Conservation (phyloP, 2,797 vertebrate genomes). For the Eremophila alpestris region DNA sequence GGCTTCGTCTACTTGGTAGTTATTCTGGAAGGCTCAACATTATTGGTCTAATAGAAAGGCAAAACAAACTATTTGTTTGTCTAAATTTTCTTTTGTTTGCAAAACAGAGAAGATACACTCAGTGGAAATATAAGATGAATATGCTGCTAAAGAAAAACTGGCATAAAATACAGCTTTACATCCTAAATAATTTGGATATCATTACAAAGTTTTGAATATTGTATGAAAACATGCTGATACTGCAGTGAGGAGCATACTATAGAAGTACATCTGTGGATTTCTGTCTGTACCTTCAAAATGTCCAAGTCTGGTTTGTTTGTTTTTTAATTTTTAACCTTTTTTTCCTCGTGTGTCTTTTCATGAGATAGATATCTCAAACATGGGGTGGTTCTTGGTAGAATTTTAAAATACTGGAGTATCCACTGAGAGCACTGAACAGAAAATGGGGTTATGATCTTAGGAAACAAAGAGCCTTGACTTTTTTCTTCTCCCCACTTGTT, state of each 20-base stretch:
- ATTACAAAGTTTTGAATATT: neutral
- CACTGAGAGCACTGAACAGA: neutral
- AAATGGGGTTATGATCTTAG: neutral
- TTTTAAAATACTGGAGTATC: neutral
- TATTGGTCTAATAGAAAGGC: neutral
- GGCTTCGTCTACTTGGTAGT: neutral
- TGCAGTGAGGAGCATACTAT: neutral
- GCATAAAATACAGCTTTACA: neutral
- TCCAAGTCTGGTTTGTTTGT: neutral
- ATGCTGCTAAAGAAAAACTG: neutral
- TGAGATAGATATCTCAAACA: neutral
- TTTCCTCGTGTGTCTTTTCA: neutral
- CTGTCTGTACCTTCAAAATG: neutral
- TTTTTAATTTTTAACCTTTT: neutral
- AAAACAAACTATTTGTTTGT: neutral
- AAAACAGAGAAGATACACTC: neutral
- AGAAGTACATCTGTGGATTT: neutral
- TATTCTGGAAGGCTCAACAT: neutral
- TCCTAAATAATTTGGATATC: neutral
- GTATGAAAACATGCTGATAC: neutral
- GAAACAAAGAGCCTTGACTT: neutral
- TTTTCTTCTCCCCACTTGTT: neutral
- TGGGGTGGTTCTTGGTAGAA: neutral
- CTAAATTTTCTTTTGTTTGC: neutral
- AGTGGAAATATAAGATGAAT: neutral